Base-by-base conservation (phyloP, 1,140 invertebrate species). In the Zaprionus capensis region DNA sequence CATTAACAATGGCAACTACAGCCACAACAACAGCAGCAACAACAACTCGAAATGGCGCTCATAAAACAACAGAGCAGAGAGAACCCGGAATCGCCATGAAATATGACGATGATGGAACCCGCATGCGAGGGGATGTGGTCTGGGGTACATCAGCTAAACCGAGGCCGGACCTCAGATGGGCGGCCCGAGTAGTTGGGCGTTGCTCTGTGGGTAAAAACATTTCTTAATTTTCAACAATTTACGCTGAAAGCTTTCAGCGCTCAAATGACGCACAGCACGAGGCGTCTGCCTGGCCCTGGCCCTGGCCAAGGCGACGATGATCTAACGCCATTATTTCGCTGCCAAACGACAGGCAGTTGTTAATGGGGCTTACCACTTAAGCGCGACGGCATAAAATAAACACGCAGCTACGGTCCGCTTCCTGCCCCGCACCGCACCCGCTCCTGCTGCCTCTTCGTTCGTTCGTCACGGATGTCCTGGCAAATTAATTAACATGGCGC, bases 151-250 rank as follows among this genome's bases (percentile, higher is more conserved):
- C 26, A 28, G 26, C 26, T 28, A 28, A 28, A 28, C 26, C 26
- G 56, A 34, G 46, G 28, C 36, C 17, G 53, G 51, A 62, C 55
- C 63, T 28, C 68, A 65, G 53, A 49, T 71, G 51, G 51, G 51
- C 15, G 53, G 53, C 1, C 28, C 46, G 22, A 51, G 53, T 38
- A 77, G 65, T 56, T 59, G 56, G 26, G 22, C 15, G 41, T 76
- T 71, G 56, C 28, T 46, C 28, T 1, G 34, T 61, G 36, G 22
- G 59, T 36, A 26, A 82, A 71, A 73, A 68, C 85, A 90, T 90
- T 90, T 90, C 85, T 90, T 90, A 90, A 90, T 90, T 90, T 90
- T 72, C 81, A 85, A 90, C 85, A 90, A 90, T 90, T 90, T 90
- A 82, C 85, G 85, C 82, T 90, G 85, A 90, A 90, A 90, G 85